Evolutionary conservation across 2,888 invertebrate species (phyloP).

Genomic region (Merodon equestris): DNA sequence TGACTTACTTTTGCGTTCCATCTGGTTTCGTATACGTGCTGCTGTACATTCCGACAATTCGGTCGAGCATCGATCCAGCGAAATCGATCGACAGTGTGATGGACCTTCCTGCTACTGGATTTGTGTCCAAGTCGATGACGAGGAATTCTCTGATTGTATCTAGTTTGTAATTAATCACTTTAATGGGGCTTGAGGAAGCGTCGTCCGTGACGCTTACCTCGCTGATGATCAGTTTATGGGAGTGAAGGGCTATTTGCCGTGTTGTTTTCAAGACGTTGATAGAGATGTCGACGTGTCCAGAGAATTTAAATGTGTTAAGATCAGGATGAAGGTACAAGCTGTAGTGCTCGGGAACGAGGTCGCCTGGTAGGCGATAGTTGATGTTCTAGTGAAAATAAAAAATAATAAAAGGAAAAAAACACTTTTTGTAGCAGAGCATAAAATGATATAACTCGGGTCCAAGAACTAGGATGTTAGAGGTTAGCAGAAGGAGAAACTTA

Average conservation of each 20-base stretch:
- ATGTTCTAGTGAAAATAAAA: conserved; percentile 8
- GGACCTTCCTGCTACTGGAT: conserved; percentile 72
- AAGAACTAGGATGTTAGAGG: no score
- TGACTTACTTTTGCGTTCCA: conserved; percentile 79
- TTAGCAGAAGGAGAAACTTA: no score
- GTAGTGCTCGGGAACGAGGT: conserved; percentile 83
- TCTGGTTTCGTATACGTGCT: conserved; percentile 81
- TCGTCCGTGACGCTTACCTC: conserved; percentile 65
- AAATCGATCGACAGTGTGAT: conserved; percentile 83
- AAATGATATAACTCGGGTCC: no score
- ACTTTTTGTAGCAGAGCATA: no score
- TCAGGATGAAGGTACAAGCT: conserved; percentile 84
- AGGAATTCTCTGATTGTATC: conserved; percentile 72
- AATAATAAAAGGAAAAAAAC: no score
- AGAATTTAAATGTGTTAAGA: conserved; percentile 80
- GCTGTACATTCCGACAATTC: conserved; percentile 87
- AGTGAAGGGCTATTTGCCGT: conserved; percentile 81
- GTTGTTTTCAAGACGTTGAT: conserved; percentile 79
- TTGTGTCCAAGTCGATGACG: conserved; percentile 70
- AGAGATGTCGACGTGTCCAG: conserved; percentile 81
- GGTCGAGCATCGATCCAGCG: conserved; percentile 82
- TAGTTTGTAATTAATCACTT: conserved; percentile 45
- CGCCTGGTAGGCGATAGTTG: conserved; percentile 80
- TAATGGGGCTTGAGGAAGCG: neutral
- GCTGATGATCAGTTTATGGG: conserved; percentile 80